These are phyloP conservation scores for Oceanodroma leucorhoa DNA, from an alignment of 2,797 vertebrate genomes.

Conservation along the genomic window DNA sequence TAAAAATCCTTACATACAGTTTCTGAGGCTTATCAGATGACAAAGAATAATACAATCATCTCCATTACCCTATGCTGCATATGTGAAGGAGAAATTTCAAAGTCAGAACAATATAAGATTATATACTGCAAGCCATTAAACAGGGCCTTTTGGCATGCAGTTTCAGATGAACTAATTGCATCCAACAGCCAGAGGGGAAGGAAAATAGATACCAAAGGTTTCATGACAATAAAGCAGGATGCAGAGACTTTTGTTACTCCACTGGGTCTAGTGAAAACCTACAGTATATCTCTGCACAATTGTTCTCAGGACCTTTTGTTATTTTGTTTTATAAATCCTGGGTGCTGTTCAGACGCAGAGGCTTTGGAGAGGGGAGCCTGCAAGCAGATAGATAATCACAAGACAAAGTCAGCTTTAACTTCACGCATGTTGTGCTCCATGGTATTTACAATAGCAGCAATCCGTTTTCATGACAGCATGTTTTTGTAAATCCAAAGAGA, in stretches of 20 bases:
- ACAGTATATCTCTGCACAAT: constrained; percentile 16
- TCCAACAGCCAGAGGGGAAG: neutral
- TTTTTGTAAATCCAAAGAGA: constrained; percentile 65
- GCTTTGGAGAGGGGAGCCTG: neutral
- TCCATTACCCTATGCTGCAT: neutral
- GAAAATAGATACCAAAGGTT: constrained; percentile 42
- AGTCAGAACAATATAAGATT: constrained; percentile 6
- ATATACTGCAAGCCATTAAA: constrained; percentile 34
- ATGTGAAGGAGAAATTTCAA: constrained; percentile 38
- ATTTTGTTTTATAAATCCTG: constrained; percentile 46
- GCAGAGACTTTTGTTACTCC: constrained; percentile 30
- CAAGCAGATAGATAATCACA: constrained; percentile 33
- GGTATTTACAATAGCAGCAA: constrained; percentile 64
- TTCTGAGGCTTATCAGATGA: constrained; percentile 20
- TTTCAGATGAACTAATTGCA: constrained; percentile 34
- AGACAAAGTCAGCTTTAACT: constrained; percentile 32
- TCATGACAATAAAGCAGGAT: constrained; percentile 13
- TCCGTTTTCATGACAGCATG: constrained; percentile 62
- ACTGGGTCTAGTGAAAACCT: constrained; percentile 27
- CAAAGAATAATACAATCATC: constrained; percentile 9
- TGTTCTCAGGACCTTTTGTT: constrained; percentile 49
- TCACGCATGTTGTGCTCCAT: neutral
- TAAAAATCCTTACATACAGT: neutral
- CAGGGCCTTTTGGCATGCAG: neutral
- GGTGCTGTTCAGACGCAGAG: constrained; percentile 10